Evolutionary conservation across 2,888 invertebrate species (phyloP), one percentile per base, ranked within the genome.

Genomic region (Meiosimyza decipiens): DNA sequence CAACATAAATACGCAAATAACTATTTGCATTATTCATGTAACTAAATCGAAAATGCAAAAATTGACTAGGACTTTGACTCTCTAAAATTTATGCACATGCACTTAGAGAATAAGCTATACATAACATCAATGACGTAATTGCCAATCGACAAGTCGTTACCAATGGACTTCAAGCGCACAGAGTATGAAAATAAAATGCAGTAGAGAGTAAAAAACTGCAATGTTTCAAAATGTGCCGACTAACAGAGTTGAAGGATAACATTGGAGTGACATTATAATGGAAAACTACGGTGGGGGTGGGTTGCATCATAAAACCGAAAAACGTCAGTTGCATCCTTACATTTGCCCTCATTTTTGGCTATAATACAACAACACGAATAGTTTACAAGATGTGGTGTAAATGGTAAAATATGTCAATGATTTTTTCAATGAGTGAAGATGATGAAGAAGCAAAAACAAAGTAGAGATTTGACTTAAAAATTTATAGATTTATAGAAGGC

Each of bases 291-390:
- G 40, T 40, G 40, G 3, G 6, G 9, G 9, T 40, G 40, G 40
- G 40, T 40, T 40, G 50, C 54, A 66, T 62, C 16, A 22, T 64
- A 71, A 55, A 71, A 67, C 40, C 63, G 63, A 71, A 75, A 73
- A 77, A 77, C 78, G 79, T 78, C 78, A 77, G 76, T 76, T 72
- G 75, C 76, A 79, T 81, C 81, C 81, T 80, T 81, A 80, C 80
- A 80, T 80, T 80, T 81, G 81, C 79, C 81, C 81, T 76, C 80
- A 78, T 80, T 80, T 78, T 40, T 40, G 40, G 9, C 40, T 7
- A 9, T 1, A 6, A 40, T 40, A 40, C 9, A 40, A 40, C 40
- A 9, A 40, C 9, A 9, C 3, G 40, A 40, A 40, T 4, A 40
- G 40, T 40, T 40, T 7, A 9, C 6, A 40, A 40, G 9, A 4